Percentiles rank a stretch among this genome's conserved stretches.
Evolutionary conservation across 2,797 vertebrate species (phyloP).

Genomic region (Threskiornis aethiopicus): DNA sequence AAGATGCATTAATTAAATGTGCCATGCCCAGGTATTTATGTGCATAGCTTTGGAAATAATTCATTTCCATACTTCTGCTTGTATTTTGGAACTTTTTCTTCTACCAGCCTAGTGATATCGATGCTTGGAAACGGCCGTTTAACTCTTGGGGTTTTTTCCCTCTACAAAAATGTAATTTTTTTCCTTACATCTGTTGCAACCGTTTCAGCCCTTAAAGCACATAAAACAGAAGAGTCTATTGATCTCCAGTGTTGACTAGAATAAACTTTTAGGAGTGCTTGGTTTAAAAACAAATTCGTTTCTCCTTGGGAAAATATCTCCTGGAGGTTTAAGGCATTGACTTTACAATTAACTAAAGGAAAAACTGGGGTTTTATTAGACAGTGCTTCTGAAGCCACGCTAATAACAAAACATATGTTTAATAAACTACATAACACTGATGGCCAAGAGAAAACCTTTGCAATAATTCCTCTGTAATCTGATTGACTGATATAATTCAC

Average conservation of each 20-base stretch:
- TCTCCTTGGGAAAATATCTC: constrained; percentile 8
- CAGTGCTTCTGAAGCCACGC: not conserved
- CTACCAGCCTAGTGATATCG: not conserved
- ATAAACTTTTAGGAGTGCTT: constrained; percentile 21
- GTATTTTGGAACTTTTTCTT: not conserved
- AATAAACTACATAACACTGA: not conserved
- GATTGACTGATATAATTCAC: not conserved
- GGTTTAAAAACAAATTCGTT: not conserved
- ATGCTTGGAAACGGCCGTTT: not conserved
- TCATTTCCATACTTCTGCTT: not conserved
- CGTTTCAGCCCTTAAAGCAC: not conserved
- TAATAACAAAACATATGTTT: not conserved
- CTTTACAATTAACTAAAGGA: constrained; percentile 2
- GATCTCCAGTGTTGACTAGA: constrained; percentile 14
- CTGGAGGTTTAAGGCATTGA: constrained; percentile 5
- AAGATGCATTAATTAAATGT: constrained; percentile 16
- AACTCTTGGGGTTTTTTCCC: accelerated
- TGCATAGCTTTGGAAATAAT: not conserved
- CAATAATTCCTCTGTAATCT: not conserved
- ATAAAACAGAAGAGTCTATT: constrained; percentile 23
- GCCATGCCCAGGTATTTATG: not conserved
- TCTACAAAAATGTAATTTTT: not conserved
- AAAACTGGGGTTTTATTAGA: not conserved
- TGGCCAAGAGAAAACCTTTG: not conserved
- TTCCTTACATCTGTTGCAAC: constrained; percentile 6